Evolutionary conservation across 2,888 invertebrate species (phyloP).

Genomic region (Drosophila diplacantha): DNA sequence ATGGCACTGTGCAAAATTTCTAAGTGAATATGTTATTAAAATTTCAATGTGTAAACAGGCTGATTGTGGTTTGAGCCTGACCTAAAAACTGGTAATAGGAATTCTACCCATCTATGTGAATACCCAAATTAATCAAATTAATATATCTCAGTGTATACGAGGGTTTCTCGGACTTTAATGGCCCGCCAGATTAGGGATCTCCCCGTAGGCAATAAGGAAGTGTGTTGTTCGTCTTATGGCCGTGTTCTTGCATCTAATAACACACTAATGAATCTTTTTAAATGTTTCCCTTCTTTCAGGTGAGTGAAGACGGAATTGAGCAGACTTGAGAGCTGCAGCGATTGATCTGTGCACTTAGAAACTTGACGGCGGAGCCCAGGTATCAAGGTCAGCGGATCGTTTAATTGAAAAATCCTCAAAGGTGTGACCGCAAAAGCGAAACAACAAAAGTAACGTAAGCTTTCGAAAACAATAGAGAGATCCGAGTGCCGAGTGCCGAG

Average conservation of each 20-base stretch:
- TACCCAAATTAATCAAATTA: no score
- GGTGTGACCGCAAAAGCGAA: slow-evolving; percentile 57
- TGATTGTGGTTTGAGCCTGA: not conserved
- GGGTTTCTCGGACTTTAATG: slow-evolving; percentile 46
- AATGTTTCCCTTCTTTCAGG: slow-evolving; percentile 36
- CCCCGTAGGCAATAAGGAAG: slow-evolving; percentile 54
- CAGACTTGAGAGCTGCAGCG: slow-evolving; percentile 5
- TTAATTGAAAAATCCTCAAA: slow-evolving; percentile 59
- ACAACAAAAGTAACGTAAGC: slow-evolving; percentile 51
- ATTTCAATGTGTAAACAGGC: no score
- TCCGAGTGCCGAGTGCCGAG: slow-evolving; percentile 35
- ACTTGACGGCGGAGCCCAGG: slow-evolving; percentile 14
- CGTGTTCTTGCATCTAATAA: slow-evolving; percentile 42
- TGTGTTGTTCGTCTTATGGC: slow-evolving; percentile 39
- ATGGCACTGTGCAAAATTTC: slow-evolving; percentile 12
- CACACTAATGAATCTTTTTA: slow-evolving; percentile 52
- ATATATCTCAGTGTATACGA: slow-evolving; percentile 1
- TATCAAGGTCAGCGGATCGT: slow-evolving; percentile 54
- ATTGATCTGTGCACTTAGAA: slow-evolving; percentile 36
- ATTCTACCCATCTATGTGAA: no score
- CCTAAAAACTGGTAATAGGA: no score
- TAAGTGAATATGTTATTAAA: not conserved
- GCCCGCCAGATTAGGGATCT: slow-evolving; percentile 58
- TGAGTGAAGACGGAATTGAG: slow-evolving; percentile 28
- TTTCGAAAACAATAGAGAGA: slow-evolving; percentile 47